Evolutionary conservation across 2,888 invertebrate genomes (phyloP).

Genomic region (Chymomyza procnemis): DNA sequence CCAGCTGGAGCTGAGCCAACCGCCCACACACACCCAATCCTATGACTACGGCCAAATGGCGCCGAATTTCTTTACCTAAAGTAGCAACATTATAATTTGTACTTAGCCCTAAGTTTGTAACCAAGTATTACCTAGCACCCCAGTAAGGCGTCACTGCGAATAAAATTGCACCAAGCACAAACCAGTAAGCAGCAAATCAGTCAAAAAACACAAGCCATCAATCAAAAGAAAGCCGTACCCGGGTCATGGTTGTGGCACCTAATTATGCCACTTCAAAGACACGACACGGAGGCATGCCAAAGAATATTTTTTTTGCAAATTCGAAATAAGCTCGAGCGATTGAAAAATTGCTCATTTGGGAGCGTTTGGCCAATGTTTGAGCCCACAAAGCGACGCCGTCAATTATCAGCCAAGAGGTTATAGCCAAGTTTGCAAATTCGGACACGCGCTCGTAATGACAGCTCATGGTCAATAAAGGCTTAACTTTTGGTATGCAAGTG

Average conservation of each 20-base stretch:
- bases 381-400: constrained; percentile 16
- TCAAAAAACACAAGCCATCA: not conserved
- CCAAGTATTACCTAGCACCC: constrained; percentile 31
- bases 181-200: not conserved
- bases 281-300: not conserved
- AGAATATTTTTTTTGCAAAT: not conserved
- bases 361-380: constrained; percentile 19
- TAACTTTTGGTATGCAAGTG: not conserved
- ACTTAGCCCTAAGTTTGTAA: not conserved
- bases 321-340: not conserved
- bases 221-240: not conserved
- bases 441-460: constrained; percentile 61
- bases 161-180: not conserved
- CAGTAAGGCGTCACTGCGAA: constrained; percentile 21
- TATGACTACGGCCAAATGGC: constrained; percentile 21
- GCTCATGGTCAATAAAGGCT: constrained; percentile 13
- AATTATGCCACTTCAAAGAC: not conserved
- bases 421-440: not conserved
- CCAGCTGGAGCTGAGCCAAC: constrained; percentile 29
- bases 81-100: not conserved
- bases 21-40: not conserved
- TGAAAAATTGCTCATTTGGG: not conserved
- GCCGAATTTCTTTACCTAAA: constrained; percentile 51
- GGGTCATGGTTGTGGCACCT: not conserved
- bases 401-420: constrained; percentile 34